These are phyloP conservation scores for Tromatobia lineatoria DNA, from an alignment of 2,888 invertebrate genomes.

Conservation along the genomic window DNA sequence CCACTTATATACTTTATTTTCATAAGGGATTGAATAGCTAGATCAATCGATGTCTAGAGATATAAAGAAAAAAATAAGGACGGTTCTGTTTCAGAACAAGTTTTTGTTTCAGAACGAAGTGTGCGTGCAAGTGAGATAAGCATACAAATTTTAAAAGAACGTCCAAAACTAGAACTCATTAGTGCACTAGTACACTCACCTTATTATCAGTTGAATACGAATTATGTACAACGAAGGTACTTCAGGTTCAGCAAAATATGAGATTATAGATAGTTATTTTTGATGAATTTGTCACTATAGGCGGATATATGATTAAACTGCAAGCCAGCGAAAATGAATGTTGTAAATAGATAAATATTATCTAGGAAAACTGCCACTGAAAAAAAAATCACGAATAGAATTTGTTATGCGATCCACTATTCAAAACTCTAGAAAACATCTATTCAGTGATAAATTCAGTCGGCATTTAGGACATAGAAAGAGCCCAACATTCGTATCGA, in stretches of 20 bases:
- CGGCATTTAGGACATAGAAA: not conserved
- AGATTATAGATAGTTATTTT: conserved; percentile 12
- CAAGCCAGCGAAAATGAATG: not conserved
- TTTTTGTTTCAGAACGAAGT: no score
- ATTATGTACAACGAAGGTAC: not conserved
- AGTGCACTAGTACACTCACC: no score
- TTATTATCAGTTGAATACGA: not conserved
- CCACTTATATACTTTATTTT: no score
- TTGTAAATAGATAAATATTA: conserved; percentile 39
- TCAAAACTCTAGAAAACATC: not conserved
- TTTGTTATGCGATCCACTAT: not conserved
- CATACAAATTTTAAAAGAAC: no score
- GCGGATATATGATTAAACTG: not conserved
- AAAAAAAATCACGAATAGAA: not conserved
- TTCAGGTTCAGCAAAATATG: not conserved
- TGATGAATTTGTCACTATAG: not conserved
- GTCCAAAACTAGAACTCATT: no score
- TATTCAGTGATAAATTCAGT: not conserved
- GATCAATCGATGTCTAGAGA: no score
- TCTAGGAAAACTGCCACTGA: not conserved
- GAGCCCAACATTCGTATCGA: not conserved
- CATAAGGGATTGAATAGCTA: no score
- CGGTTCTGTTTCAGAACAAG: no score
- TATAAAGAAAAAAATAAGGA: no score
- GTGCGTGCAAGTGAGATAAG: no score